Conservation (phyloP, 1,140 invertebrate species). For the Thrips palmi region DNA sequence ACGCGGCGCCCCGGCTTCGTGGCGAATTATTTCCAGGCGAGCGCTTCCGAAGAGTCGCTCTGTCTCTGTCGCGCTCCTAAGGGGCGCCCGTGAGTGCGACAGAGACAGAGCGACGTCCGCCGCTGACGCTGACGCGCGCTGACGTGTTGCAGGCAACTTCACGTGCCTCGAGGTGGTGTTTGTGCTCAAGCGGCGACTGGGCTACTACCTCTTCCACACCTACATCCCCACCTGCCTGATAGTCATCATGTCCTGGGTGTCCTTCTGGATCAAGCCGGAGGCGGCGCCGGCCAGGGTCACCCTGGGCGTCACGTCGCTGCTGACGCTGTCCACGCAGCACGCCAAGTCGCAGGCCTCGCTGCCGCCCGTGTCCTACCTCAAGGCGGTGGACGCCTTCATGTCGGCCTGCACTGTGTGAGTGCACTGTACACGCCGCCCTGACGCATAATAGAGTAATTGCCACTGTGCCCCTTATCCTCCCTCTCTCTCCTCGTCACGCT, state of each 20-base stretch:
- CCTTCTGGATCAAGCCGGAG: conserved; percentile 85
- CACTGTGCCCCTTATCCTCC: background rate
- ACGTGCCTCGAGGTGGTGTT: conserved; percentile 76
- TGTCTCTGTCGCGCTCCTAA: no score
- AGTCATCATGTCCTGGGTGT: conserved; percentile 84
- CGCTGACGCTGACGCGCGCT: no score
- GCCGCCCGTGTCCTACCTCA: conserved; percentile 76
- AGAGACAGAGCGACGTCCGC: no score
- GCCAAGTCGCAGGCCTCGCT: conserved; percentile 76
- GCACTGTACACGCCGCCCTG: conserved; percentile 12
- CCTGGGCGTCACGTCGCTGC: conserved; percentile 70
- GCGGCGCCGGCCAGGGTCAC: conserved; percentile 76
- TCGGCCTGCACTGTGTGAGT: conserved; percentile 69
- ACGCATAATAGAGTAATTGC: background rate
- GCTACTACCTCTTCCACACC: conserved; percentile 76
- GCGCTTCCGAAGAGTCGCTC: no score
- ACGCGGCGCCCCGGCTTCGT: no score
- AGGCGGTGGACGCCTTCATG: conserved; percentile 82
- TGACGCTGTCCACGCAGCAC: conserved; percentile 80
- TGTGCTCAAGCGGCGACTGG: conserved; percentile 61
- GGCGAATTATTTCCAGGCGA: no score
- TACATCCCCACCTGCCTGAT: conserved; percentile 76
- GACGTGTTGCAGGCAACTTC: conserved; percentile 61
- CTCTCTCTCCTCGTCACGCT: no score
- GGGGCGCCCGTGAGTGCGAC: no score